Percentiles rank a stretch among this genome's conserved stretches.
These are phyloP conservation scores for Cephus nigrinus DNA, from an alignment of 2,888 invertebrate species.

Conservation along the genomic window DNA sequence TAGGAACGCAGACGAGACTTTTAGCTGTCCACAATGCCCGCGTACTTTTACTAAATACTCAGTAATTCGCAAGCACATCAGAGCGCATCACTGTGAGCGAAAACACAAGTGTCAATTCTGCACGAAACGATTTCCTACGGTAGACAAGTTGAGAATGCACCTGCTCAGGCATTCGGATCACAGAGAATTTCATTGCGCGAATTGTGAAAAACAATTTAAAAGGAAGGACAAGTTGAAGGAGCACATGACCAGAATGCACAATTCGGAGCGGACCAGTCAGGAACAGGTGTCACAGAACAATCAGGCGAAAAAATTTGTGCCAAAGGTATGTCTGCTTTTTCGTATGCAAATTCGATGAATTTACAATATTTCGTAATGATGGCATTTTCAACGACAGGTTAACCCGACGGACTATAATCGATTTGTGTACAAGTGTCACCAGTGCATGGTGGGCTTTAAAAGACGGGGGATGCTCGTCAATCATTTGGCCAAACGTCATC, in stretches of 20 bases:
- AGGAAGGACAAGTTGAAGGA: slow-evolving; percentile 80
- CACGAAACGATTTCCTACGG: slow-evolving; percentile 76
- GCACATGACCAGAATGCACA: slow-evolving; percentile 78
- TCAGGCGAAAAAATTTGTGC: slow-evolving; percentile 69
- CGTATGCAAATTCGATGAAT: neutral
- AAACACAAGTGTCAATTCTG: slow-evolving; percentile 78
- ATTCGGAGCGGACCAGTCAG: slow-evolving; percentile 61
- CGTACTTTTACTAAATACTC: slow-evolving; percentile 75
- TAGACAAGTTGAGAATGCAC: slow-evolving; percentile 80
- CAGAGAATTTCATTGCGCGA: slow-evolving; percentile 79
- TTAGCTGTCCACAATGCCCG: slow-evolving; percentile 76
- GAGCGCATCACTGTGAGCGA: slow-evolving; percentile 77
- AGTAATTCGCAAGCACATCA: slow-evolving; percentile 78
- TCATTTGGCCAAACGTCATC: slow-evolving; percentile 83
- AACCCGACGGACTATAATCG: slow-evolving; percentile 76
- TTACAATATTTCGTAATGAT: neutral
- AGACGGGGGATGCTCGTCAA: slow-evolving; percentile 88
- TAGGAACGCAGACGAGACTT: slow-evolving; percentile 72
- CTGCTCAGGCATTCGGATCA: slow-evolving; percentile 68
- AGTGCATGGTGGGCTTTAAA: slow-evolving; percentile 82
- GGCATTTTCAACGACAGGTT: slow-evolving; percentile 37
- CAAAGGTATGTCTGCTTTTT: slow-evolving; percentile 64
- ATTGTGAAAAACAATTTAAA: slow-evolving; percentile 83
- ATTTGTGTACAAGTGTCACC: slow-evolving; percentile 81
- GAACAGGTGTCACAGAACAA: slow-evolving; percentile 42